Conservation (phyloP, 2,888 invertebrate species). For the Melangyna quadrimaculata region DNA sequence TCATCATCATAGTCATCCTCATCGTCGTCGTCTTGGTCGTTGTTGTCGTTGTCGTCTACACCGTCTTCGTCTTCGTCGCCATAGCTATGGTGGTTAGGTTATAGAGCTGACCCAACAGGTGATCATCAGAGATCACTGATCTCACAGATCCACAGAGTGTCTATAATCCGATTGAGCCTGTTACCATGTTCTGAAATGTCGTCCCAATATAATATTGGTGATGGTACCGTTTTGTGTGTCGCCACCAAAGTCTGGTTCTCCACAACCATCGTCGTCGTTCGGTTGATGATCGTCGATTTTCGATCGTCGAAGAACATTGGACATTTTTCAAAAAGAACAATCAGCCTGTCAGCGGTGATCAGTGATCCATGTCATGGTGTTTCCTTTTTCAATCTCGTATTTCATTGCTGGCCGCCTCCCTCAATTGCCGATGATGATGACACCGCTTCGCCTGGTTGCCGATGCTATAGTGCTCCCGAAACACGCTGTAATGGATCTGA, state of each 20-base stretch:
- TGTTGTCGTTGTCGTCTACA: too few relatives aligned
- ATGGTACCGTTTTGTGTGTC: conserved; percentile 64
- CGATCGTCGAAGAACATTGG: conserved; percentile 7
- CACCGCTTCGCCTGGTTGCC: conserved; percentile 35
- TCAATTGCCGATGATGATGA: conserved; percentile 52
- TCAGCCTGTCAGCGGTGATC: conserved; percentile 69
- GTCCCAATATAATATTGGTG: conserved; percentile 51
- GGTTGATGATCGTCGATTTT: too few relatives aligned
- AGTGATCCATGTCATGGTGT: conserved; percentile 70
- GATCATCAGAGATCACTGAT: conserved; percentile 58
- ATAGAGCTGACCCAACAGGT: conserved; percentile 61
- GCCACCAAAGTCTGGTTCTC: conserved; percentile 45
- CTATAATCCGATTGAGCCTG: conserved; percentile 50
- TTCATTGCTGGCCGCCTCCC: conserved; percentile 51
- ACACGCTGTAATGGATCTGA: conserved; percentile 72
- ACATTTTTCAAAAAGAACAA: conserved; percentile 65
- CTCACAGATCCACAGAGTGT: conserved; percentile 41
- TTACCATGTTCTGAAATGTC: conserved; percentile 51
- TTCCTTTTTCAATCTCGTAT: conserved; percentile 63
- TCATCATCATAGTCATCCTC: conserved; percentile 41
- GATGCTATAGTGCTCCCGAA: conserved; percentile 64
- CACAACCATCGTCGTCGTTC: conserved; percentile 2
- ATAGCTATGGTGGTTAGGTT: conserved; percentile 13
- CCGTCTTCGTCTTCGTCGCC: conserved; percentile 72
- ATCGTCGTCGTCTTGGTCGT: conserved; percentile 57